Evolutionary conservation across 2,797 vertebrate genomes (phyloP), one percentile per base, ranked within the genome.

Genomic region (Poeciliopsis turneri): DNA sequence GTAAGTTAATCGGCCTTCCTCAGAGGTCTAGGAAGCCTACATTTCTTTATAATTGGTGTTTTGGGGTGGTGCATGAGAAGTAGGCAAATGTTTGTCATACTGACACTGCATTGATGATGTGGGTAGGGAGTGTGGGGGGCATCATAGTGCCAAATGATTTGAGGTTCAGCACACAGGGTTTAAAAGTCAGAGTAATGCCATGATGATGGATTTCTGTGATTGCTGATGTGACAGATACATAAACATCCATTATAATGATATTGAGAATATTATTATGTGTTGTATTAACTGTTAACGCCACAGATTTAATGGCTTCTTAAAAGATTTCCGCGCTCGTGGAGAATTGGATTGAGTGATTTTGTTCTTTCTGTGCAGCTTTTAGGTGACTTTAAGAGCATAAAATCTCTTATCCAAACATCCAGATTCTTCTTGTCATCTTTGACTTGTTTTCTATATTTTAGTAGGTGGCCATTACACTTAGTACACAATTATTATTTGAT

Each of bases 11-110:
- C 81, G 84, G 87, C 78, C 72, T 88, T 91, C 86, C 88, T 92
- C 80, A 39, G 82, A 78, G 77, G 76, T 84, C 12, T 80, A 91
- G 90, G 91, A 93, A 87, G 86, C 81, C 80, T 88, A 79, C 76
- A 69, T 92, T 94, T 92, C 87, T 93, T 89, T 78, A 79, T 92
- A 92, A 93, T 92, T 92, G 87, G 87, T 74, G 78, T 91, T 70
- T 91, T 88, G 78, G 82, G 88, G 86, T 86, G 82, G 89, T 73
- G 89, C 86, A 87, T 75, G 69, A 86, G 85, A 85, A 57, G 78
- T 87, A 76, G 84, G 78, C 85, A 87, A 91, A 90, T 90, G 88
- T 91, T 92, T 91, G 88, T 88, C 86, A 89, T 91, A 90, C 88
- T 90, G 87, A 85, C 70, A 15, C 78, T 68, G 83, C 73, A 82